Conservation (phyloP, 2,888 invertebrate species). For the Amiota mariae region DNA sequence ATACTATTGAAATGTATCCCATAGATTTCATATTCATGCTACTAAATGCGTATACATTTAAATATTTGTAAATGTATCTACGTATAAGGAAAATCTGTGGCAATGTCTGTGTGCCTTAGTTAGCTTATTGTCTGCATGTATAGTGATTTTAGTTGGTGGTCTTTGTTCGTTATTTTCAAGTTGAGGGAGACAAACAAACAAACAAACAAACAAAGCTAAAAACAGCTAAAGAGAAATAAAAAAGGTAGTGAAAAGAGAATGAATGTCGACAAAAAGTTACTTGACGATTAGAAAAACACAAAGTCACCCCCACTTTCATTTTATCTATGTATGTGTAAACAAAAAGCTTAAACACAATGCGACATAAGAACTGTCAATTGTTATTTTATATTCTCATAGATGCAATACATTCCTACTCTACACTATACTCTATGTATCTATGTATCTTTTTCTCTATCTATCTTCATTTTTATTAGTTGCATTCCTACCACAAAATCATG, state of each 20-base stretch:
- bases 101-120: neutral
- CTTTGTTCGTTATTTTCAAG: conserved; percentile 11
- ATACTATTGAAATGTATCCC: conserved; percentile 2
- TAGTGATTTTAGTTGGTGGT: neutral
- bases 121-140: neutral
- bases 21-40: neutral
- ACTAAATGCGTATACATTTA: neutral
- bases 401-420: neutral
- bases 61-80: neutral
- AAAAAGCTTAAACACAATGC: too few relatives aligned
- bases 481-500: neutral
- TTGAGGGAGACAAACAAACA: neutral
- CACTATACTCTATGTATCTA: neutral
- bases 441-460: neutral
- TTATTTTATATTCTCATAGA: conserved; percentile 15
- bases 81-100: neutral
- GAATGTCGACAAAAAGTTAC: too few relatives aligned
- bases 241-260: too few relatives aligned
- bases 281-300: too few relatives aligned
- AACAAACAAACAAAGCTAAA: too few relatives aligned
- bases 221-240: too few relatives aligned
- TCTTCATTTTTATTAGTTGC: too few relatives aligned
- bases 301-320: too few relatives aligned
- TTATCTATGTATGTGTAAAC: too few relatives aligned
- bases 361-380: conserved; percentile 21